phyloP scores from a whole-genome alignment of 1,140 invertebrate species.

The Heliothis subflexa region DNA sequence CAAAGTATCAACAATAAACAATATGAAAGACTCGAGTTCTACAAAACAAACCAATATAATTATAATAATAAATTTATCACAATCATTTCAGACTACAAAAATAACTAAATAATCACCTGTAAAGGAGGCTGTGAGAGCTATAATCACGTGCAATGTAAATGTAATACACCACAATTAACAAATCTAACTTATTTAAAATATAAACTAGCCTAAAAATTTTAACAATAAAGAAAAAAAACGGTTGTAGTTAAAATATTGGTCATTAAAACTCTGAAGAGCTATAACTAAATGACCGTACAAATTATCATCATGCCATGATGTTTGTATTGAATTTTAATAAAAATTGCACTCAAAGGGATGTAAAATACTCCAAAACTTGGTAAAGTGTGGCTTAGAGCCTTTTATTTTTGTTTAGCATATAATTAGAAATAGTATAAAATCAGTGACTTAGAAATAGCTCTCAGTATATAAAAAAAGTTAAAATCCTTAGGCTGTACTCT shows the following conservation, averaged over 20 bases:
- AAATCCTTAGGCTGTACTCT: slow-evolving; percentile 86
- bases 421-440: slow-evolving; percentile 80
- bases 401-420: slow-evolving; percentile 68
- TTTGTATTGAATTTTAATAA: slow-evolving; percentile 76
- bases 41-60: slow-evolving; percentile 67
- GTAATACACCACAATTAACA: slow-evolving; percentile 85
- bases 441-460: slow-evolving; percentile 86
- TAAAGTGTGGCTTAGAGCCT: slow-evolving; percentile 78
- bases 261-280: slow-evolving; percentile 85
- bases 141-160: slow-evolving; percentile 82
- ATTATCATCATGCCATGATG: slow-evolving; percentile 81
- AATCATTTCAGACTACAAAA: slow-evolving; percentile 81
- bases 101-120: slow-evolving; percentile 72
- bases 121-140: slow-evolving; percentile 76
- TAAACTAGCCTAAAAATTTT: slow-evolving; percentile 86
- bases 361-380: slow-evolving; percentile 84
- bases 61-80: slow-evolving; percentile 79
- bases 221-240: slow-evolving; percentile 83
- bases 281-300: slow-evolving; percentile 82
- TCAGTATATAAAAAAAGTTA: slow-evolving; percentile 85
- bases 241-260: slow-evolving; percentile 83
- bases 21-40: slow-evolving; percentile 75
- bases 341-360: slow-evolving; percentile 82
- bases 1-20: slow-evolving; percentile 81
- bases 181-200: slow-evolving; percentile 85